These are phyloP conservation scores for Smutsia temminckii DNA, from an alignment of 2,797 vertebrate species.

Conservation along the genomic window DNA sequence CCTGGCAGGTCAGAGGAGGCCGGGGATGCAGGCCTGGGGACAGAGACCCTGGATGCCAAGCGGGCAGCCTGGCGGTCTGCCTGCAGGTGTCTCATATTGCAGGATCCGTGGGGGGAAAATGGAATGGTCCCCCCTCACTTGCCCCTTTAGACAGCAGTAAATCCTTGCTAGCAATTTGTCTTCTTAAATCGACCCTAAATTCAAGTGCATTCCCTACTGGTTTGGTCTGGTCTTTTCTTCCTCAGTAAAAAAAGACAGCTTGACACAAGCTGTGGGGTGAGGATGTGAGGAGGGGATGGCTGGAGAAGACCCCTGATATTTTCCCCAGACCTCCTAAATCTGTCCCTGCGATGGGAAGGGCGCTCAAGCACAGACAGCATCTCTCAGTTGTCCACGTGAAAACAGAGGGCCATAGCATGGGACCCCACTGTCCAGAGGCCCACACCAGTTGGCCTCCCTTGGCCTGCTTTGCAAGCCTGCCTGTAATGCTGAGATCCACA, in stretches of 20 bases:
- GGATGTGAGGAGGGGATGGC: background rate
- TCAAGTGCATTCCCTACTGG: background rate
- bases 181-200: background rate
- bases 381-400: background rate
- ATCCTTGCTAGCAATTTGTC: background rate
- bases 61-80: background rate
- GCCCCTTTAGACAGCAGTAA: background rate
- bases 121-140: background rate
- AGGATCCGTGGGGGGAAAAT: background rate
- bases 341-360: background rate
- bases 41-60: background rate
- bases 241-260: background rate
- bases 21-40: background rate
- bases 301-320: background rate
- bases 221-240: background rate
- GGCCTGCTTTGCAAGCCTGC: background rate
- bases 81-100: accelerated
- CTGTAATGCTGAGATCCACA: background rate
- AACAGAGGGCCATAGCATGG: background rate
- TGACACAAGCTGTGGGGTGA: accelerated
- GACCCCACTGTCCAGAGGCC: background rate
- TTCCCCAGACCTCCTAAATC: background rate
- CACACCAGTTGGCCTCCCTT: background rate
- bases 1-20: background rate
- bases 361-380: accelerated